Percentiles rank a stretch among this genome's conserved stretches.
These are phyloP conservation scores for Falco novaeseelandiae DNA, from an alignment of 2,797 vertebrate genomes.

Conservation along the genomic window DNA sequence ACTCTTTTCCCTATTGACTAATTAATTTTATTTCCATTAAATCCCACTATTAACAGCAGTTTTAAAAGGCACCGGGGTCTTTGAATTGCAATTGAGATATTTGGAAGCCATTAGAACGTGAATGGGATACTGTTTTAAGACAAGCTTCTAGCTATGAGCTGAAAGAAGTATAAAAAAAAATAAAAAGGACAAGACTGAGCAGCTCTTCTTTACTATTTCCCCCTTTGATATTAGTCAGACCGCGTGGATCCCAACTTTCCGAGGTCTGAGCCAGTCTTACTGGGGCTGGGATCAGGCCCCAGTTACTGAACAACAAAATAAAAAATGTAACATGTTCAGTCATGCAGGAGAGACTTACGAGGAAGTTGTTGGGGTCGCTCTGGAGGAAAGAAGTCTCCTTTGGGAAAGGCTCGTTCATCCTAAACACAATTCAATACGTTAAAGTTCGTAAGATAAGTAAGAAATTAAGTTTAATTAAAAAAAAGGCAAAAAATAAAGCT, in stretches of 20 bases:
- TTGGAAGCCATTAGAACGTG: background rate
- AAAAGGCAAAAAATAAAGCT: too few species aligned
- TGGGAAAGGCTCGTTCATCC: conserved; percentile 96
- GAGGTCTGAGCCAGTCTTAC: background rate
- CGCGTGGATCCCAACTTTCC: background rate
- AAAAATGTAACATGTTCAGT: background rate
- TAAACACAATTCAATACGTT: conserved; percentile 37
- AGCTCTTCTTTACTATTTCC: background rate
- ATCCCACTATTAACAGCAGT: background rate
- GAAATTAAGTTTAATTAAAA: too few species aligned
- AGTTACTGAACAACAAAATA: background rate
- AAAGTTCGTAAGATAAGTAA: background rate
- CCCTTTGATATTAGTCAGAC: background rate
- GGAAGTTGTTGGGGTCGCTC: conserved; percentile 91
- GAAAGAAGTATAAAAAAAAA: background rate
- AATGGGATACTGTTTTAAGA: conserved; percentile 2
- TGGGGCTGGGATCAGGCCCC: background rate
- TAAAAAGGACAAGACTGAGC: background rate
- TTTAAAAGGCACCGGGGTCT: background rate
- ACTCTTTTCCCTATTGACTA: background rate
- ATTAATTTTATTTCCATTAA: background rate
- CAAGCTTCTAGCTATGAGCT: conserved; percentile 30
- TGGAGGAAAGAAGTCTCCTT: conserved; percentile 92
- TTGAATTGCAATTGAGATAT: background rate
- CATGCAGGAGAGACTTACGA: conserved; percentile 81